phyloP scores from a whole-genome alignment of 2,888 invertebrate genomes.

The Sussaba pulchella region DNA sequence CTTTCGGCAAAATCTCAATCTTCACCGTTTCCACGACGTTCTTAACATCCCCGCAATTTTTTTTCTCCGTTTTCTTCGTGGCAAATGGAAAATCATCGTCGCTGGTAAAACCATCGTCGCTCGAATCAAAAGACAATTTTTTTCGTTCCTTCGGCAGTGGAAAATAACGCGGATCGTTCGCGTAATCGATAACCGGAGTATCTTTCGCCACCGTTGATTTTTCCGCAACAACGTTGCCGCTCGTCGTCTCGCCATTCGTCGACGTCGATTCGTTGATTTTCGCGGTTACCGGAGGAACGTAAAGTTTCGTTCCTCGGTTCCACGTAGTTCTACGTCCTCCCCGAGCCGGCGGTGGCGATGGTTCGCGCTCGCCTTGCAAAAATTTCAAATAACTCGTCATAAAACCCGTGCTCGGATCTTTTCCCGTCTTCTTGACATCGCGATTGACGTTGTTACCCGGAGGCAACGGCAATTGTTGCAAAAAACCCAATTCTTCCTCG shows the following conservation, averaged over 20 bases:
- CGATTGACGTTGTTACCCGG: slow-evolving; percentile 86
- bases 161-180: slow-evolving; percentile 90
- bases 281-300: slow-evolving; percentile 74
- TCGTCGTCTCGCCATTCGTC: slow-evolving; percentile 74
- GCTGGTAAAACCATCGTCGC: slow-evolving; percentile 88
- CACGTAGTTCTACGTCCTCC: slow-evolving; percentile 89
- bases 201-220: slow-evolving; percentile 83
- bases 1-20: slow-evolving; percentile 66
- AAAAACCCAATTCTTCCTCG: slow-evolving; percentile 94
- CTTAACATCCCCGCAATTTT: slow-evolving; percentile 29
- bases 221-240: slow-evolving; percentile 76
- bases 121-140: slow-evolving; percentile 88
- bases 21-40: slow-evolving; percentile 41
- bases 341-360: slow-evolving; percentile 91
- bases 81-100: slow-evolving; percentile 85
- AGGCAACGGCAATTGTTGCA: slow-evolving; percentile 83
- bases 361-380: slow-evolving; percentile 92
- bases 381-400: slow-evolving; percentile 96
- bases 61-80: slow-evolving; percentile 76
- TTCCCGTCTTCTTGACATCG: slow-evolving; percentile 87
- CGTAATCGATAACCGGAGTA: slow-evolving; percentile 85
- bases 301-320: slow-evolving; percentile 85
- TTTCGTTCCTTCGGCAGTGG: slow-evolving; percentile 90
- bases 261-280: slow-evolving; percentile 71
- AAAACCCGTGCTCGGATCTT: slow-evolving; percentile 89